Base-by-base conservation (phyloP, 2,113 vertebrate genomes). In the Trochalopteron elliotii region DNA sequence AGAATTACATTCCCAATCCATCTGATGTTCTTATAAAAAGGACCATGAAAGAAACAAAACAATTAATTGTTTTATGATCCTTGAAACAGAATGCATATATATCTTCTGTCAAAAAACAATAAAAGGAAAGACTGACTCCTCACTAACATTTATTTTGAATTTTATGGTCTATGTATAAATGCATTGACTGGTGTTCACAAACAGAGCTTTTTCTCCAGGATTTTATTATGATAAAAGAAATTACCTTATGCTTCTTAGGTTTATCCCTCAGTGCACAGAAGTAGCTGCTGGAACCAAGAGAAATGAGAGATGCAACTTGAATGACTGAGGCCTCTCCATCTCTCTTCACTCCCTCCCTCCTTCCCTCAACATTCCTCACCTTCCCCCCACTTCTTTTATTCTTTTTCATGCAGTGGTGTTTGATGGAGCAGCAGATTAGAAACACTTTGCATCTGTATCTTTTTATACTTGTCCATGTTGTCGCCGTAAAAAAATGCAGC, bases 141-240 rank as follows among this genome's bases (percentile, higher is more conserved):
- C 65, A 25, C 7, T 70, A 93, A 28, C 23, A 50, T n/a, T 53
- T 72, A 31, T 65, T 78, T 69, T 63, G 45, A 74, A 83, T 68
- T 59, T 53, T 28, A n/a, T 33, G 10, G 33, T 60, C 37, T 45
- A 8, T 7, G 1, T 76, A 8, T 81, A 96, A 87, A 67, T 90
- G 5, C 33, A 68, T 12, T 31, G 37, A n/a, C 31, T 84, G 23
- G 14, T 35, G 74, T 50, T 60, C 28, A 59, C 1, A 12, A 76
- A 63, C 27, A 49, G 13, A 63, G 30, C 15, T 60, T 75, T 93
- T 83, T 59, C 28, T 89, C 63, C 7, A 40, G 44, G 19, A 13
- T 52, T 97, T 92, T 89, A 83, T 87, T 93, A 90, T 70, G 65
- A 89, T 57, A 94, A 69, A 65, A 79, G 55, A 74, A 93, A 97